These are phyloP conservation scores for Echinometra lucunter DNA, from an alignment of 53 echinoderm and acorn worm species.

Conservation along the genomic window DNA sequence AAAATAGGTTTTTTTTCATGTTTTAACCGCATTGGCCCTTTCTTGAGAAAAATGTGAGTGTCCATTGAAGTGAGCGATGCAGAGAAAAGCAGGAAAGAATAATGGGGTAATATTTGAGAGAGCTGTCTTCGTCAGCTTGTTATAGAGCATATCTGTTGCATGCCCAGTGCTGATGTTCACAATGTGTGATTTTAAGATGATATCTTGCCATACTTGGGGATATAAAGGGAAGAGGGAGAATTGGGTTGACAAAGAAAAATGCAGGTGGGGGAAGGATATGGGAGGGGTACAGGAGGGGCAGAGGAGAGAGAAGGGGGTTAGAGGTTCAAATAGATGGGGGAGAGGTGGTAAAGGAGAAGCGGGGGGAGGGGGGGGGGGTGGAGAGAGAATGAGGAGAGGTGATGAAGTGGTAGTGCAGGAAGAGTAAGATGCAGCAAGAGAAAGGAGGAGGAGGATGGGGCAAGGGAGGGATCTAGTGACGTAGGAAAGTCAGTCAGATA, in stretches of 20 bases:
- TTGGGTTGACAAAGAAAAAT: neutral
- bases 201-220: slow-evolving; percentile 39
- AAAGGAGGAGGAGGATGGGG: too few relatives aligned
- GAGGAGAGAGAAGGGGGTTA: neutral
- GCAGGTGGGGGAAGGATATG: neutral
- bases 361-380: neutral
- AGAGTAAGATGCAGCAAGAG: too few relatives aligned
- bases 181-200: slow-evolving; percentile 44
- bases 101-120: slow-evolving; percentile 16
- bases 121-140: slow-evolving; percentile 45
- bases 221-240: slow-evolving; percentile 45
- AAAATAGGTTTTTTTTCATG: neutral
- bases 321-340: neutral
- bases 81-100: too few relatives aligned
- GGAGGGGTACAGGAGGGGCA: neutral
- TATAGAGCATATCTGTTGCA: slow-evolving; percentile 18
- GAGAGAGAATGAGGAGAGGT: neutral
- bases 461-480: too few relatives aligned
- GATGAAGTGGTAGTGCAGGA: too few relatives aligned
- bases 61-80: too few relatives aligned
- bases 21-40: neutral
- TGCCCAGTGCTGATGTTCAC: slow-evolving; percentile 8
- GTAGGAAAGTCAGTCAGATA: too few relatives aligned
- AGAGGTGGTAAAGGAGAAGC: neutral
- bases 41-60: neutral